phyloP scores from a whole-genome alignment of 2,888 invertebrate species.

The Helleia helle region DNA sequence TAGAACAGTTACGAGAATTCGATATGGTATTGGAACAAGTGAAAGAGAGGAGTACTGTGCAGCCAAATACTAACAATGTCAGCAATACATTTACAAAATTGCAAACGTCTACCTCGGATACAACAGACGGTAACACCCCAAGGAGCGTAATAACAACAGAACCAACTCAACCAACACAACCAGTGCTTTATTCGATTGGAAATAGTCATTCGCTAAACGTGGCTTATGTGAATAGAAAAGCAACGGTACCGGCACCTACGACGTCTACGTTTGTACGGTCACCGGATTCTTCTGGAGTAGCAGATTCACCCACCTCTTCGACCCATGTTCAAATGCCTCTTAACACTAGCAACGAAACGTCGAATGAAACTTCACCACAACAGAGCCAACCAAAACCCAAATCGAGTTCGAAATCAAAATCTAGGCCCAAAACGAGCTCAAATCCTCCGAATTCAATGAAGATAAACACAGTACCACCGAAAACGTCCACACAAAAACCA shows the following conservation, averaged over 20 bases:
- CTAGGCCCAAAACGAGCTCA: constrained; percentile 69
- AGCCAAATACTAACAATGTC: constrained; percentile 48
- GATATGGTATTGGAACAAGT: constrained; percentile 88
- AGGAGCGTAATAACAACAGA: constrained; percentile 34
- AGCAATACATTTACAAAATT: constrained; percentile 35
- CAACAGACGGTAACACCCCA: constrained; percentile 35
- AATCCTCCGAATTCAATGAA: constrained; percentile 75
- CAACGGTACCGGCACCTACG: constrained; percentile 42
- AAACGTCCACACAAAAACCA: constrained; percentile 77
- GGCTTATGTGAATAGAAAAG: constrained; percentile 56
- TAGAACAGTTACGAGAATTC: constrained; percentile 85
- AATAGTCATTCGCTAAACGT: constrained; percentile 51
- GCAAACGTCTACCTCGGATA: constrained; percentile 37
- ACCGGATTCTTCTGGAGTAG: constrained; percentile 53
- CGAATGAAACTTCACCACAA: constrained; percentile 29
- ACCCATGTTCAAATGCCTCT: constrained; percentile 41
- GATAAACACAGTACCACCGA: constrained; percentile 76
- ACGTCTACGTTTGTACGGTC: constrained; percentile 49
- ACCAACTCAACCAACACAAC: constrained; percentile 47
- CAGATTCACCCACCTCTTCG: constrained; percentile 50
- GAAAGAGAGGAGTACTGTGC: constrained; percentile 81
- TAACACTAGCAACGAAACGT: constrained; percentile 40
- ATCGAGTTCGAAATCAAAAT: constrained; percentile 56
- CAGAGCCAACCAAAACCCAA: constrained; percentile 40
- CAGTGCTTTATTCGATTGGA: constrained; percentile 56